Evolutionary conservation across 2,113 vertebrate species (phyloP).

Genomic region (Clarias macrocephalus): DNA sequence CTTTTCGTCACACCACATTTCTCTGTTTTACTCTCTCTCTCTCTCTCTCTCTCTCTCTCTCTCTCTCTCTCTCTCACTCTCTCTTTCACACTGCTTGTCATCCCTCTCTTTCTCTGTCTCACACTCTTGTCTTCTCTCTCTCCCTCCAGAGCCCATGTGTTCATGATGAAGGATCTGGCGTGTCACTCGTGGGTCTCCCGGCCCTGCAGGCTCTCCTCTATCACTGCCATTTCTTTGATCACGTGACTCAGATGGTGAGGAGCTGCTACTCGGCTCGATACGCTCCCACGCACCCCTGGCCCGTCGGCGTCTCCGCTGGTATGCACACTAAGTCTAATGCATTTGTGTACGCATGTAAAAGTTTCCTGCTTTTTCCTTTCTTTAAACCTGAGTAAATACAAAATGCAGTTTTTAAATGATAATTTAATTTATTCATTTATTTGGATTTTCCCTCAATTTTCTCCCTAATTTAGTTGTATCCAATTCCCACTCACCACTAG

Average conservation of each 20-base stretch:
- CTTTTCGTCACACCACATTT: no score
- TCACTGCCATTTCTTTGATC: conserved; percentile 89
- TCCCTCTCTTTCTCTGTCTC: neutral
- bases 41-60: no score
- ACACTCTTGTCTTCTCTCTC: neutral
- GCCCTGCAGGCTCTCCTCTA: conserved; percentile 85
- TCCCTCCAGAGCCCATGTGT: conserved; percentile 84
- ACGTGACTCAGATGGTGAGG: conserved; percentile 77
- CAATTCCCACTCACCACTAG: no score
- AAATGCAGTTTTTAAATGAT: no score
- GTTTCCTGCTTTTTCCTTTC: neutral
- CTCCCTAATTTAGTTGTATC: no score
- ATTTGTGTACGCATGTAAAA: neutral
- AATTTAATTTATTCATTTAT: no score
- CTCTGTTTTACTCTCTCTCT: neutral
- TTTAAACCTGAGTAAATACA: neutral
- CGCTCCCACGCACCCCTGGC: conserved; percentile 44
- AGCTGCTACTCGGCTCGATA: conserved; percentile 80
- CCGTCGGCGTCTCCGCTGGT: conserved; percentile 48
- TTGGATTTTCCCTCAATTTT: no score
- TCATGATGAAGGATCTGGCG: conserved; percentile 86
- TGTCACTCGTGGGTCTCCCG: conserved; percentile 83
- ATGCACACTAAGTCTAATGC: conserved; percentile 4
- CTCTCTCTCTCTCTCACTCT: neutral
- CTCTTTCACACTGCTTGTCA: no score